These are phyloP conservation scores for Galemys pyrenaicus DNA, from an alignment of 2,113 vertebrate genomes.

Conservation along the genomic window DNA sequence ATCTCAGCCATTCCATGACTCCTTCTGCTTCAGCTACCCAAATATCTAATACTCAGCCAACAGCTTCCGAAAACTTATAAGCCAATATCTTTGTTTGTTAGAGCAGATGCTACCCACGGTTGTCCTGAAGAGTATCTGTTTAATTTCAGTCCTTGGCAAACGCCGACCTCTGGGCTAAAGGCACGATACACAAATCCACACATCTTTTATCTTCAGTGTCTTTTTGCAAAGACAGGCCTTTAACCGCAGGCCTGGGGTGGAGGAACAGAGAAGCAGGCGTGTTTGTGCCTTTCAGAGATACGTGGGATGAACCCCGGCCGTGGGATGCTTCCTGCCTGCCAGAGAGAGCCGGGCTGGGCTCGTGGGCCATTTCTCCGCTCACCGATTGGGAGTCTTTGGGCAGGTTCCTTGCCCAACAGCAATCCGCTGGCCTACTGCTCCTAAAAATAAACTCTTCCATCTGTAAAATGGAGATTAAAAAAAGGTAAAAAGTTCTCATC, in stretches of 20 bases:
- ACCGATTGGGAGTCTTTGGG: background rate
- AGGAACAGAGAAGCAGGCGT: background rate
- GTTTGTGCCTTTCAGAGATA: background rate
- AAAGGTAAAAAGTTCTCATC: background rate
- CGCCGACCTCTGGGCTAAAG: background rate
- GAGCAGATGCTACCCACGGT: background rate
- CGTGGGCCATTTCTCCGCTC: background rate
- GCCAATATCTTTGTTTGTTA: background rate
- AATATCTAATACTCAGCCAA: background rate
- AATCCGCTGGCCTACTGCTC: background rate
- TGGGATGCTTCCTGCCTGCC: background rate
- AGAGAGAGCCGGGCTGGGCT: background rate
- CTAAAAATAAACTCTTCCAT: background rate
- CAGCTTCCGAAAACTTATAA: background rate
- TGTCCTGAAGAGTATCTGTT: background rate
- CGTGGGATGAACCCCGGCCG: background rate
- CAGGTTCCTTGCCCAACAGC: background rate
- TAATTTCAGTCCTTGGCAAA: background rate
- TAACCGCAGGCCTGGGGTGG: background rate
- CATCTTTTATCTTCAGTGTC: background rate
- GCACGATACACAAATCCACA: background rate
- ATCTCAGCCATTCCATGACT: background rate
- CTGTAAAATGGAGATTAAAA: background rate
- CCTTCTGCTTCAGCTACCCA: slow-evolving; percentile 21
- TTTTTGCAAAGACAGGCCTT: background rate